Percentiles rank a stretch among this genome's conserved stretches.
Evolutionary conservation across 2,113 vertebrate species (phyloP).

Genomic region (Tupaia chinensis): DNA sequence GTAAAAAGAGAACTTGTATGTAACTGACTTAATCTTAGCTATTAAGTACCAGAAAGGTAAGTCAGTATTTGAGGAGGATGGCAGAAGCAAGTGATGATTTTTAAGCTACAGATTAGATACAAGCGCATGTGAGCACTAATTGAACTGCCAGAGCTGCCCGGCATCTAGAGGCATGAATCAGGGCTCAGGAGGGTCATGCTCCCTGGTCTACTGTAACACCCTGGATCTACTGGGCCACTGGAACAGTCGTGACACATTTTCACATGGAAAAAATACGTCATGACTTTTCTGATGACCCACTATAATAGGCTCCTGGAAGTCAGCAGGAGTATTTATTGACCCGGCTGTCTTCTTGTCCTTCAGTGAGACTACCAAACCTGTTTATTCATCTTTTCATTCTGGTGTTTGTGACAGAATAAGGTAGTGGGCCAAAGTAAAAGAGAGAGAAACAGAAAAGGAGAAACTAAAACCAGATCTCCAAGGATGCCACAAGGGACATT

Average conservation of each 20-base stretch:
- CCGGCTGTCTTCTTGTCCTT: neutral
- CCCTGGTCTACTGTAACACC: neutral
- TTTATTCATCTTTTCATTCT: neutral
- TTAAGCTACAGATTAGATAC: neutral
- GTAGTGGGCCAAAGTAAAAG: neutral
- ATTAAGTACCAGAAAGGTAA: neutral
- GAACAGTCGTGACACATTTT: too few species aligned
- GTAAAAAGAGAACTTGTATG: neutral
- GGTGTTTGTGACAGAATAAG: neutral
- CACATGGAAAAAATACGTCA: too few species aligned
- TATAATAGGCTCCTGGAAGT: neutral
- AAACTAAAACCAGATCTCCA: neutral
- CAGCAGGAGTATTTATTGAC: neutral
- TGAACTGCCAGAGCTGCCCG: neutral
- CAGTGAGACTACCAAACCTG: neutral
- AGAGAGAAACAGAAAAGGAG: neutral
- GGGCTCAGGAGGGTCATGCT: fast-evolving
- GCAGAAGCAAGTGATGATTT: neutral
- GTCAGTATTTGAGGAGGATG: neutral
- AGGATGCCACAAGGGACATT: neutral
- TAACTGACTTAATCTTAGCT: neutral
- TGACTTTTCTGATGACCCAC: too few species aligned
- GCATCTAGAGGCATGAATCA: neutral
- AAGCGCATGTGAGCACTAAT: neutral
- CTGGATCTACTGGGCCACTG: neutral